Evolutionary conservation across 2,797 vertebrate genomes (phyloP).

Genomic region (Lophotriccus pileatus): DNA sequence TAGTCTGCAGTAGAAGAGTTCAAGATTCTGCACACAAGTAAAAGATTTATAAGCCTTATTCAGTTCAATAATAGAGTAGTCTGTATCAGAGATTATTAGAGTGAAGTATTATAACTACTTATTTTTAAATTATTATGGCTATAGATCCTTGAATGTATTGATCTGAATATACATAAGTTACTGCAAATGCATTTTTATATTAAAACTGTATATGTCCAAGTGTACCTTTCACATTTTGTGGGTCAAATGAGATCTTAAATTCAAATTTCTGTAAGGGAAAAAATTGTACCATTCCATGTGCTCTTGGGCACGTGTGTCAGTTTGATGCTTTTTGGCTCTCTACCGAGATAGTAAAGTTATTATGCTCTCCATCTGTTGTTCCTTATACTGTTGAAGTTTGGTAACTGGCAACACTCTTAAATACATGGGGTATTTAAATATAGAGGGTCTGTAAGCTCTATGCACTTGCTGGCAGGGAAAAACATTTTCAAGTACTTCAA

Average conservation of each 20-base stretch:
- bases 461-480: not conserved
- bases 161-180: not conserved
- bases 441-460: not conserved
- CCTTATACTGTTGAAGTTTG: slow-evolving; percentile 26
- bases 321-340: slow-evolving; percentile 57
- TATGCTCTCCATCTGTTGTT: slow-evolving; percentile 55
- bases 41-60: not conserved
- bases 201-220: not conserved
- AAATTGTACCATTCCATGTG: not conserved
- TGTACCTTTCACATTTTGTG: not conserved
- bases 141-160: not conserved
- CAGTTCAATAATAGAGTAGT: not conserved
- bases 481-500: slow-evolving; percentile 8
- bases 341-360: not conserved
- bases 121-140: not conserved
- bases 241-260: not conserved
- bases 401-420: slow-evolving; percentile 15
- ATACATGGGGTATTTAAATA: slow-evolving; percentile 14
- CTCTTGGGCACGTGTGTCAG: not conserved
- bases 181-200: not conserved
- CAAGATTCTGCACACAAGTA: not conserved
- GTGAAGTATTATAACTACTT: not conserved
- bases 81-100: not conserved
- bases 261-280: not conserved
- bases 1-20: not conserved